Conservation (phyloP, 2,113 vertebrate genomes). For the Gallinago undulata region DNA sequence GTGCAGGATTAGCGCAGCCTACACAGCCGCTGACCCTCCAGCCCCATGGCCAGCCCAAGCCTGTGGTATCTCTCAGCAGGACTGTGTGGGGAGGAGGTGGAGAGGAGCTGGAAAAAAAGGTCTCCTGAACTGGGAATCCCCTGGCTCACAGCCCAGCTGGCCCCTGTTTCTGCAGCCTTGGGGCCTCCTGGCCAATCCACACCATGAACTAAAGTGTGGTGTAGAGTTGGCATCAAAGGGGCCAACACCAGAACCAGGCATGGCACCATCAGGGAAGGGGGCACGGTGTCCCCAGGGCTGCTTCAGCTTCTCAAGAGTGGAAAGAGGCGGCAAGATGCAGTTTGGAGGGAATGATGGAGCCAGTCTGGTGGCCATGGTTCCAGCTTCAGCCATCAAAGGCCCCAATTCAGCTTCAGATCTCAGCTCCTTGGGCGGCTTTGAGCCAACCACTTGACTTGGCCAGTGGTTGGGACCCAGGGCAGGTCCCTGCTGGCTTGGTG, state of each 20-base stretch:
- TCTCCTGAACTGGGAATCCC: background rate
- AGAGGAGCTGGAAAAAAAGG: background rate
- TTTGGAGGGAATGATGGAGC: background rate
- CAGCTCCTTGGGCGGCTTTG: background rate
- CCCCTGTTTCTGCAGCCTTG: background rate
- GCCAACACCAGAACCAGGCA: accelerated
- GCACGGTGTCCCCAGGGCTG: accelerated
- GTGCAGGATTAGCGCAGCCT: background rate
- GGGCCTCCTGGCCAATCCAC: accelerated
- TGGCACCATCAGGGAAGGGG: background rate
- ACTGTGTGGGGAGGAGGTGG: accelerated
- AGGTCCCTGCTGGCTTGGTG: background rate
- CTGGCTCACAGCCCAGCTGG: background rate
- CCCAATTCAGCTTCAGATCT: background rate
- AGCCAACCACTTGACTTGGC: background rate
- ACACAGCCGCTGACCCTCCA: background rate
- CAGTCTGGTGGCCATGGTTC: background rate
- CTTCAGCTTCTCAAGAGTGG: background rate
- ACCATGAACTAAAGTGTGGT: accelerated
- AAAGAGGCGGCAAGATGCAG: background rate
- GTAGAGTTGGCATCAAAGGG: accelerated
- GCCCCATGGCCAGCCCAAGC: background rate
- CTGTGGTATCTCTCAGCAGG: background rate
- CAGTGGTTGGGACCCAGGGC: background rate
- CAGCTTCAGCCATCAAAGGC: background rate